Conservation (phyloP, 2,113 vertebrate species). For the Cebus imitator region DNA sequence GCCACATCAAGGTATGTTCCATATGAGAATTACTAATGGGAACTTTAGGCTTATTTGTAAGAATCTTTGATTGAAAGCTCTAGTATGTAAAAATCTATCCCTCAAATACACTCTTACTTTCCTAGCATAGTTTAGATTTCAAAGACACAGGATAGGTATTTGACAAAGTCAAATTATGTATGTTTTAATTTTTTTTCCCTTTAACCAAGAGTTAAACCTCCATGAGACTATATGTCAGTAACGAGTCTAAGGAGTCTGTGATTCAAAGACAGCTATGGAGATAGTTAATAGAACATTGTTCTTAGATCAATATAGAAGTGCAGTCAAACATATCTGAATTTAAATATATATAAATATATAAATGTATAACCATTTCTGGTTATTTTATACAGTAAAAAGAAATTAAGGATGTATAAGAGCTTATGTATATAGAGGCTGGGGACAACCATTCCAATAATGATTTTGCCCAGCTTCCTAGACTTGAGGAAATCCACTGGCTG, state of each 20-base stretch:
- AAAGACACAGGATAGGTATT: neutral
- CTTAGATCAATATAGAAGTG: neutral
- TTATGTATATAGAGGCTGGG: neutral
- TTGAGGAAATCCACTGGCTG: neutral
- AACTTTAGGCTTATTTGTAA: conserved; percentile 48
- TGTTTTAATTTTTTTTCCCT: neutral
- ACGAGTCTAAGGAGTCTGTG: neutral
- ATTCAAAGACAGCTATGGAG: neutral
- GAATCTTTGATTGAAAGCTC: conserved; percentile 67
- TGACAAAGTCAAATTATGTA: neutral
- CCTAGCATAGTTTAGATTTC: neutral
- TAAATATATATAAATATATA: no score
- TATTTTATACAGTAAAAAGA: neutral
- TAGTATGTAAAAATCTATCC: neutral
- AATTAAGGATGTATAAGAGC: neutral
- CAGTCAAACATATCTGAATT: neutral
- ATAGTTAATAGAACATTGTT: neutral
- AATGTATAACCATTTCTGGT: no score
- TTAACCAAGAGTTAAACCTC: neutral
- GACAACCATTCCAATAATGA: neutral
- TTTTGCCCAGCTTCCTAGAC: neutral
- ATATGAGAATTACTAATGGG: conserved; percentile 68
- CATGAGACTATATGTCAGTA: neutral
- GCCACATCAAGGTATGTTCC: conserved; percentile 64
- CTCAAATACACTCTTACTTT: neutral